Evolutionary conservation across 2,888 invertebrate species (phyloP).

Genomic region (Gastracanthus pulcherrimus): DNA sequence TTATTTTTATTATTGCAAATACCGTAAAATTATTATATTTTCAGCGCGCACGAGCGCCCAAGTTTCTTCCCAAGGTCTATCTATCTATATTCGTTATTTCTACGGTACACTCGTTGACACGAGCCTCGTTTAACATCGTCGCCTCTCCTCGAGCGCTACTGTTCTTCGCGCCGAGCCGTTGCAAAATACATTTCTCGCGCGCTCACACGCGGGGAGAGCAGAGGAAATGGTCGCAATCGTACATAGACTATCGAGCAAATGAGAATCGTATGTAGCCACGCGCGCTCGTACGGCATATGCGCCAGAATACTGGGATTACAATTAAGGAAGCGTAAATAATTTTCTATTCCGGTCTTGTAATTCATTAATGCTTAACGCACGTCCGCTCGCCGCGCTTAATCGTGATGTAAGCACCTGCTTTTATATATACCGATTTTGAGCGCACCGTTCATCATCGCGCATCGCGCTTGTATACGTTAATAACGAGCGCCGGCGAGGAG

Average conservation of each 20-base stretch:
- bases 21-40: slow-evolving; percentile 22
- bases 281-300: neutral
- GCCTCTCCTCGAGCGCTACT: neutral
- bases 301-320: neutral
- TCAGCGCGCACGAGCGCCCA: neutral
- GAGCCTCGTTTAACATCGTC: neutral
- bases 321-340: slow-evolving; percentile 58
- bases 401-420: slow-evolving; percentile 20
- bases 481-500: too few relatives aligned
- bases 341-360: slow-evolving; percentile 55
- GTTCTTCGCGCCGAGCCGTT: neutral
- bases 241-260: slow-evolving; percentile 4
- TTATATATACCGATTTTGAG: neutral
- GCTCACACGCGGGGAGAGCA: neutral
- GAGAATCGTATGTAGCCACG: neutral
- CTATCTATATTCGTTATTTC: neutral
- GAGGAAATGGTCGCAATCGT: neutral
- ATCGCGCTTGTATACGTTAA: neutral
- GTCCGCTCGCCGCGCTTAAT: slow-evolving; percentile 34
- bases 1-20: slow-evolving; percentile 10
- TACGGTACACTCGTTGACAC: neutral
- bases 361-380: slow-evolving; percentile 57
- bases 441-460: too few relatives aligned
- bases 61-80: neutral
- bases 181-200: neutral